phyloP scores from a whole-genome alignment of 2,797 vertebrate genomes.

The Spondyliosoma cantharus region DNA sequence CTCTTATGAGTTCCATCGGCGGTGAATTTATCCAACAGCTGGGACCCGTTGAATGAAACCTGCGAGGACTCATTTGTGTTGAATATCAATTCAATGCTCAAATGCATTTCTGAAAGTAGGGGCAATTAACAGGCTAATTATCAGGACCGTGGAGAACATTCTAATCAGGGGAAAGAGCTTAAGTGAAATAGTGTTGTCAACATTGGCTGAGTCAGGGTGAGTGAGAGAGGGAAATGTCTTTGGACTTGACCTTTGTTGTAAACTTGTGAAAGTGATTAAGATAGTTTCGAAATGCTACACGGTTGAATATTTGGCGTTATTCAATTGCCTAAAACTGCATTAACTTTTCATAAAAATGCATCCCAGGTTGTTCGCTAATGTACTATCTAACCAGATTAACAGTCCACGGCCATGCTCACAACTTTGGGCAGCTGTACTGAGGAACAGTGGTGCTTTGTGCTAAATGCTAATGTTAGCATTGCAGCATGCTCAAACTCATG shows the following conservation, averaged over 20 bases:
- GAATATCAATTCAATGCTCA: conserved; percentile 82
- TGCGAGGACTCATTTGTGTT: conserved; percentile 80
- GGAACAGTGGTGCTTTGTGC: background rate
- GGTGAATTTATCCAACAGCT: conserved; percentile 72
- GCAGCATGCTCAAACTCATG: background rate
- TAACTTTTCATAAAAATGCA: background rate
- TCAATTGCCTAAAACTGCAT: background rate
- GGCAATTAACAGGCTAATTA: conserved; percentile 84
- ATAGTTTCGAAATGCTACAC: conserved; percentile 2
- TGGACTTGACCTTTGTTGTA: conserved; percentile 61
- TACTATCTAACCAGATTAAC: background rate
- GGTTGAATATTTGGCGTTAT: background rate
- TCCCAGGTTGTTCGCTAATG: background rate
- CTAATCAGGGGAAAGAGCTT: conserved; percentile 76
- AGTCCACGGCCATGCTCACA: background rate
- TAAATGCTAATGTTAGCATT: background rate
- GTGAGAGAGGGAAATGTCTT: conserved; percentile 43
- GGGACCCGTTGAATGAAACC: conserved; percentile 70
- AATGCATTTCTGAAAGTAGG: conserved; percentile 77
- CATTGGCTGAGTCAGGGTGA: conserved; percentile 38
- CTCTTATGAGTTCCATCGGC: conserved; percentile 57
- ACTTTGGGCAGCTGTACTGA: too few species aligned
- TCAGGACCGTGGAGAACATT: conserved; percentile 75
- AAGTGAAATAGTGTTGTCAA: conserved; percentile 72
- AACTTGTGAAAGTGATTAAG: conserved; percentile 59